These are phyloP conservation scores for Sparidentex hasta DNA, from an alignment of 2,797 vertebrate species.

Conservation along the genomic window DNA sequence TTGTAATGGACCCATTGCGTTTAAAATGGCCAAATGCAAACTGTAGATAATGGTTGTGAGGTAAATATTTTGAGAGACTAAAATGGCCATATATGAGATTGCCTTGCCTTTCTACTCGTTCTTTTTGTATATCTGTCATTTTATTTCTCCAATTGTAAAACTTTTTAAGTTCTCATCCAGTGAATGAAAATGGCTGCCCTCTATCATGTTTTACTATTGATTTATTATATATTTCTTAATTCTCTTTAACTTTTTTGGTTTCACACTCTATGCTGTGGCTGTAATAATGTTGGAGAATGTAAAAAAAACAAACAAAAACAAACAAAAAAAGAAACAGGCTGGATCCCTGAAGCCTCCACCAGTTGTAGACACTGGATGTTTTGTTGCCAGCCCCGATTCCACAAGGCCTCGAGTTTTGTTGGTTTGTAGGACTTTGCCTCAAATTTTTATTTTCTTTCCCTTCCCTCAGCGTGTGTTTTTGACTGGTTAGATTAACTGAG, in stretches of 20 bases:
- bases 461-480: constrained; percentile 30
- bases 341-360: constrained; percentile 62
- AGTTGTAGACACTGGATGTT: constrained; percentile 73
- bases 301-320: constrained; percentile 25
- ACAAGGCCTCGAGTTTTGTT: constrained; percentile 34
- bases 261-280: constrained; percentile 65
- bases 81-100: constrained; percentile 90
- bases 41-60: constrained; percentile 91
- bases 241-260: constrained; percentile 55
- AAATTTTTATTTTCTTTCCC: constrained; percentile 7
- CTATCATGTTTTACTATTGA: constrained; percentile 66
- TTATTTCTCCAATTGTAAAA: constrained; percentile 74
- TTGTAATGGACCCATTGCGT: constrained; percentile 90
- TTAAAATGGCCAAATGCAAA: constrained; percentile 91
- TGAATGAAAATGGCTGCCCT: constrained; percentile 81
- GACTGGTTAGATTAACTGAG: constrained; percentile 49
- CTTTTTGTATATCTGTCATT: constrained; percentile 80
- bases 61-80: constrained; percentile 88
- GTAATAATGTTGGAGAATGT: constrained; percentile 69
- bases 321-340: constrained; percentile 45
- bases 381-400: constrained; percentile 50
- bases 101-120: constrained; percentile 91
- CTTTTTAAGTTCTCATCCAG: constrained; percentile 70
- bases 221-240: constrained; percentile 79
- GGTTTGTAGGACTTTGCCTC: constrained; percentile 52